Percentiles rank a stretch among this genome's conserved stretches.
phyloP scores from a whole-genome alignment of 2,888 invertebrate species.

The Girardia tigrina region DNA sequence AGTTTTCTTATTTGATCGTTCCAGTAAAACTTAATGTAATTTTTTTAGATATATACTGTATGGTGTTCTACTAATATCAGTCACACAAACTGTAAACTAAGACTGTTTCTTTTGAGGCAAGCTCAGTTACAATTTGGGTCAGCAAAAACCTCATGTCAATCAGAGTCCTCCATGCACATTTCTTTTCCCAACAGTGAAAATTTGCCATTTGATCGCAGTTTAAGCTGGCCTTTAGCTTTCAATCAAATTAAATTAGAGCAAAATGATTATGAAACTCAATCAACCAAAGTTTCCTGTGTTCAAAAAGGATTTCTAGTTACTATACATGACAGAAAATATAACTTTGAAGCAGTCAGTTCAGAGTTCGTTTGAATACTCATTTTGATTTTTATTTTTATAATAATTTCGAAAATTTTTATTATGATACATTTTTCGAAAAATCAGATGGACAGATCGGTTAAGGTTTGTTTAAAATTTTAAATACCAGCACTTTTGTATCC shows the following conservation, averaged over 20 bases:
- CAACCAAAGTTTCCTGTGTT: not conserved
- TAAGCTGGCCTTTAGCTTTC: not conserved
- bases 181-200: not conserved
- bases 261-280: not conserved
- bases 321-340: not conserved
- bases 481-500: no score
- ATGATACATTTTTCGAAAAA: no score
- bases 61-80: conserved; percentile 11
- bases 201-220: conserved; percentile 15
- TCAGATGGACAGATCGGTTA: no score
- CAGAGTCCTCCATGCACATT: not conserved
- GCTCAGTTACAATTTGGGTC: not conserved
- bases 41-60: not conserved
- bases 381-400: no score
- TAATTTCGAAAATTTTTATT: no score
- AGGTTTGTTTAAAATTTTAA: no score
- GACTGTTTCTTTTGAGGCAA: not conserved
- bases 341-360: conserved; percentile 7
- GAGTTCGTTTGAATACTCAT: no score
- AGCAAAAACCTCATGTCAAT: not conserved
- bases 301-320: not conserved
- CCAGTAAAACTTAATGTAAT: no score
- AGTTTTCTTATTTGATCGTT: no score
- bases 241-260: not conserved
- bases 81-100: not conserved